phyloP scores from a whole-genome alignment of 1,140 invertebrate species.

The Polyergus mexicanus region DNA sequence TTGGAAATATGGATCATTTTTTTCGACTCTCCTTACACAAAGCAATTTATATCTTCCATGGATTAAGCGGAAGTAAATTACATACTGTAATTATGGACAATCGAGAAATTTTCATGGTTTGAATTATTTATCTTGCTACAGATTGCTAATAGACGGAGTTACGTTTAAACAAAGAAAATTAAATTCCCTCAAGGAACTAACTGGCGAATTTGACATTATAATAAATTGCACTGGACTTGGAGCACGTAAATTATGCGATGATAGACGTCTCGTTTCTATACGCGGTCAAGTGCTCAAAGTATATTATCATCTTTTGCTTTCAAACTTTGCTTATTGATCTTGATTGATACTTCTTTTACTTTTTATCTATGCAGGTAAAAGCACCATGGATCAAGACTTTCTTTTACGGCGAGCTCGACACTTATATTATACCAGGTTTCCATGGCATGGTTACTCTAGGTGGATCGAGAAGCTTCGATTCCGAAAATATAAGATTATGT shows the following conservation, averaged over 20 bases:
- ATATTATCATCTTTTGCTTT: conserved; percentile 38
- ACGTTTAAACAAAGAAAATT: conserved; percentile 88
- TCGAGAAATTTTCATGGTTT: not conserved
- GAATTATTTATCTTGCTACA: conserved; percentile 74
- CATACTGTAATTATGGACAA: not conserved
- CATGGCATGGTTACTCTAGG: conserved; percentile 92
- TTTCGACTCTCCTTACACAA: conserved; percentile 92
- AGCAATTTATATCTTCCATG: conserved; percentile 92
- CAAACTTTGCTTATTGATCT: not conserved
- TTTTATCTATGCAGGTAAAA: conserved; percentile 87
- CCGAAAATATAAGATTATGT: conserved; percentile 90
- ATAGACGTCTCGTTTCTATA: conserved; percentile 93
- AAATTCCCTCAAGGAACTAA: conserved; percentile 88
- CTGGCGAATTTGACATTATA: conserved; percentile 91
- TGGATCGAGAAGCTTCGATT: conserved; percentile 93
- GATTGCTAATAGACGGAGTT: conserved; percentile 88
- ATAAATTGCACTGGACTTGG: conserved; percentile 97
- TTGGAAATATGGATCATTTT: conserved; percentile 94
- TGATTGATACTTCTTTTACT: not conserved
- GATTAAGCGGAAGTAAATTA: conserved; percentile 88
- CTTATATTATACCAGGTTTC: conserved; percentile 94
- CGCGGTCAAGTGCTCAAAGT: conserved; percentile 96
- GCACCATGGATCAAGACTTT: conserved; percentile 97
- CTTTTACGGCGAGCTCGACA: conserved; percentile 93
- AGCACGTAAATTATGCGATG: conserved; percentile 92